These are phyloP conservation scores for Fissipunctia ypsillon DNA, from an alignment of 2,888 invertebrate species.

Conservation along the genomic window DNA sequence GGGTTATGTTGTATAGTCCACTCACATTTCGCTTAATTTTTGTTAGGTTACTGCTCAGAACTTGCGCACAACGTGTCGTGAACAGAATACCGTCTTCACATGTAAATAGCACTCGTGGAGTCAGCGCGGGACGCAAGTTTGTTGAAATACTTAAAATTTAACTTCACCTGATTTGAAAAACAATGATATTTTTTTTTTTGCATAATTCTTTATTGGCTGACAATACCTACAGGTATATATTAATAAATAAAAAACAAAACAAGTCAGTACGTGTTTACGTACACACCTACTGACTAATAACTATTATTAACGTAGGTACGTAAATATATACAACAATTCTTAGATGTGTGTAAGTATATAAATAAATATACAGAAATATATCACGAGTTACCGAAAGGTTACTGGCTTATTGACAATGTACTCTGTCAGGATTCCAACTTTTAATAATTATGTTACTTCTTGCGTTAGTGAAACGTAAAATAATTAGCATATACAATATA, in stretches of 20 bases:
- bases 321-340: background rate
- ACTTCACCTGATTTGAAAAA: background rate
- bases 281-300: no score
- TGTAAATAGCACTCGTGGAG: no score
- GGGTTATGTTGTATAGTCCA: no score
- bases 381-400: constrained; percentile 21
- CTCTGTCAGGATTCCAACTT: constrained; percentile 37
- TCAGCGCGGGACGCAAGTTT: no score
- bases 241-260: background rate
- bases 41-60: no score
- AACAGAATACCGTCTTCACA: no score
- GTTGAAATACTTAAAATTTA: background rate
- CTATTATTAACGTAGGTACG: no score
- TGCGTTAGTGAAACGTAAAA: constrained; percentile 22
- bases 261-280: background rate
- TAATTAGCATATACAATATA: background rate
- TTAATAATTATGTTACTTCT: constrained; percentile 25
- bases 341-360: background rate
- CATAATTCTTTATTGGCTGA: background rate
- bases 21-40: no score
- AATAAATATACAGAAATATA: background rate
- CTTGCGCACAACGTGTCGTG: no score
- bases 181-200: background rate
- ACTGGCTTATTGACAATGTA: constrained; percentile 27
- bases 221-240: background rate